Evolutionary conservation across 2,113 vertebrate genomes (phyloP).

Genomic region (Clinocottus analis): DNA sequence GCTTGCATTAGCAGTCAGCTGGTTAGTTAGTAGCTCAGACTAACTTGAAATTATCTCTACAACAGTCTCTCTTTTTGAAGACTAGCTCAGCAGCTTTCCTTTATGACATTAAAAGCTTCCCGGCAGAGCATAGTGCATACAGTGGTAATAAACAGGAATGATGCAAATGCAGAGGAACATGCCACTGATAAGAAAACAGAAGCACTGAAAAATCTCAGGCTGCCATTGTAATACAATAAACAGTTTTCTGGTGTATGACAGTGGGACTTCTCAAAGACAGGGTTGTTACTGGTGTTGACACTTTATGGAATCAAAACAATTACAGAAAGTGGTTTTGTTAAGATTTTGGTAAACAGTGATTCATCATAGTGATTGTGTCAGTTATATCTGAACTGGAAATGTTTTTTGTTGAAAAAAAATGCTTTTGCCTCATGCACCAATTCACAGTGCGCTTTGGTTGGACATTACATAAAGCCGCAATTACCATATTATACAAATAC

Average conservation of each 20-base stretch:
- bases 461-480: neutral
- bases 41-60: neutral
- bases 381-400: neutral
- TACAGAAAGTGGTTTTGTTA: neutral
- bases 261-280: neutral
- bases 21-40: neutral
- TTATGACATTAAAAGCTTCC: constrained; percentile 16
- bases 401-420: neutral
- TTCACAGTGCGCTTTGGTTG: neutral
- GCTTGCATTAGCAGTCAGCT: neutral
- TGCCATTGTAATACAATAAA: constrained; percentile 38
- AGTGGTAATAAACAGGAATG: neutral
- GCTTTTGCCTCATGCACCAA: neutral
- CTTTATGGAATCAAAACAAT: neutral
- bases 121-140: neutral
- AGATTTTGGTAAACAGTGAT: neutral
- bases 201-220: constrained; percentile 38
- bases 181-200: constrained; percentile 25
- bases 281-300: neutral
- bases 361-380: neutral
- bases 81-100: neutral
- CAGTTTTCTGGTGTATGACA: neutral
- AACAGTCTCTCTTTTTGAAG: constrained; percentile 6
- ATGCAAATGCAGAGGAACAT: neutral
- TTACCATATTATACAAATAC: neutral